phyloP scores from a whole-genome alignment of 2,888 invertebrate species.

The Synanthedon tipuliformis region DNA sequence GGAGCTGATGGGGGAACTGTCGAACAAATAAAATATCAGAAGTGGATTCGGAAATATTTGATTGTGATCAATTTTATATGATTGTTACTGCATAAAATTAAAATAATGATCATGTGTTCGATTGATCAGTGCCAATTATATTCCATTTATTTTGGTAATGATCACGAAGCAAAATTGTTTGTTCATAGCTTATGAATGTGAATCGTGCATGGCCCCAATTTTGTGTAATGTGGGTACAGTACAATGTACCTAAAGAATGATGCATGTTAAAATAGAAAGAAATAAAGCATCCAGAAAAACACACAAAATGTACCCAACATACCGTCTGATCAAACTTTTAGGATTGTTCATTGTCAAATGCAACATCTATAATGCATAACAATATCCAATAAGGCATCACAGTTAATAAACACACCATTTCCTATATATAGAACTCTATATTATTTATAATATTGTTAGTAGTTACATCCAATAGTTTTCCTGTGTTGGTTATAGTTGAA shows the following conservation, averaged over 20 bases:
- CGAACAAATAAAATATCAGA: constrained; percentile 6
- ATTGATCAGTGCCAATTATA: too few species aligned
- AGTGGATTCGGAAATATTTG: too few species aligned
- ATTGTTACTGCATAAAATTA: too few species aligned
- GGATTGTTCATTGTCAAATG: constrained; percentile 20
- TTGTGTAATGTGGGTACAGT: too few species aligned
- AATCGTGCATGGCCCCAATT: too few species aligned
- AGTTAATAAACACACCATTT: neutral
- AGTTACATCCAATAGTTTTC: neutral
- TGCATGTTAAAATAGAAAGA: neutral
- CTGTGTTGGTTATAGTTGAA: neutral
- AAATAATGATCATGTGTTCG: too few species aligned
- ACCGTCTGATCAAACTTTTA: constrained; percentile 27
- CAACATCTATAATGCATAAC: constrained; percentile 6
- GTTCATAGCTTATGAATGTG: too few species aligned
- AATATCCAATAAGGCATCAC: neutral
- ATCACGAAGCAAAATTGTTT: too few species aligned
- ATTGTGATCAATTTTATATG: too few species aligned
- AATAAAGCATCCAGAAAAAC: constrained; percentile 3
- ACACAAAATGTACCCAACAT: constrained; percentile 65
- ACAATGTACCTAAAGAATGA: neutral
- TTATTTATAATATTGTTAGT: neutral
- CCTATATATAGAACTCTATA: neutral
- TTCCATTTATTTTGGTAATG: too few species aligned
- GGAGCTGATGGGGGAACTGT: constrained; percentile 43